phyloP scores from a whole-genome alignment of 1,140 invertebrate genomes.

The Neodiprion pinetum region DNA sequence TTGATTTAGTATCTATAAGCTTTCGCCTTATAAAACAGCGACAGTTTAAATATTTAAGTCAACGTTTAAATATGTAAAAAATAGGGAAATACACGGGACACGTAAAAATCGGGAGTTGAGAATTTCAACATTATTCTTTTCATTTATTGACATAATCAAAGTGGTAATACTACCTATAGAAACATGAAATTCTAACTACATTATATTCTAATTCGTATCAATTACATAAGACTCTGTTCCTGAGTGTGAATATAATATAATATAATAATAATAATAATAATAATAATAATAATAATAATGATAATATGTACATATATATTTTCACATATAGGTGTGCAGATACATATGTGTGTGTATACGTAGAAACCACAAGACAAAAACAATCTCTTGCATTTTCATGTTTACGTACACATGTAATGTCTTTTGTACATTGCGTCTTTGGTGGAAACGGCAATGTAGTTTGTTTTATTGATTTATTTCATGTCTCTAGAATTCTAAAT shows the following conservation, averaged over 20 bases:
- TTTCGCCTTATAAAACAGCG: too few species aligned
- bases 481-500: too few species aligned
- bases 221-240: constrained; percentile 30
- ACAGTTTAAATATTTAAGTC: too few species aligned
- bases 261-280: background rate
- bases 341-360: constrained; percentile 11
- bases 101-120: background rate
- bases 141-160: constrained; percentile 49
- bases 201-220: constrained; percentile 26
- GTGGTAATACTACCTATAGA: constrained; percentile 46
- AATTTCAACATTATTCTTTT: constrained; percentile 37
- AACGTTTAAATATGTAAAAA: too few species aligned
- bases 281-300: background rate
- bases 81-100: too few species aligned
- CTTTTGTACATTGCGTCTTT: too few species aligned
- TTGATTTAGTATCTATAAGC: too few species aligned
- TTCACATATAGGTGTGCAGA: constrained; percentile 12
- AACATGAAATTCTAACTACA: constrained; percentile 30
- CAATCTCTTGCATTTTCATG: too few species aligned
- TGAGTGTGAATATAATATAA: constrained; percentile 32
- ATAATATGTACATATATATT: constrained; percentile 17
- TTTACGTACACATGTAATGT: too few species aligned
- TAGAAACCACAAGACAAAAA: background rate
- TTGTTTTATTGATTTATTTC: too few species aligned
- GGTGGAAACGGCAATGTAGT: too few species aligned